Evolutionary conservation across 2,797 vertebrate genomes (phyloP).

Genomic region (Sebastolobus alascanus): DNA sequence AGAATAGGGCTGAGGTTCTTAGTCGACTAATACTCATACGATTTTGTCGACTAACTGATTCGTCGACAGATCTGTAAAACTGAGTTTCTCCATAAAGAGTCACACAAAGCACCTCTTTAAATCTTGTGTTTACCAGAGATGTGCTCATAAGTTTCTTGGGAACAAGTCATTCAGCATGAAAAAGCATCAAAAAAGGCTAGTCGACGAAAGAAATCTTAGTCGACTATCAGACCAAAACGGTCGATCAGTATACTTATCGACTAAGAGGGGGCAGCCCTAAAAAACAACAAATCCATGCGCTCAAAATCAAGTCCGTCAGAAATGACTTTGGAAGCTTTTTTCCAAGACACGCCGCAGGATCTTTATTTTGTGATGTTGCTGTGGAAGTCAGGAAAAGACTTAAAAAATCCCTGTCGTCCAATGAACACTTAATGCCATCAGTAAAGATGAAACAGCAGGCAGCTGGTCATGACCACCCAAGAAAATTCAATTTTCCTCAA

Average conservation of each 20-base stretch:
- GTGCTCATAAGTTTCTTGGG: no score
- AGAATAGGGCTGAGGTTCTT: background rate
- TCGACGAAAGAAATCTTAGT: no score
- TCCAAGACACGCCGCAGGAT: background rate
- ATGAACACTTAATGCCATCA: constrained; percentile 50
- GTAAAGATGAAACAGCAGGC: constrained; percentile 62
- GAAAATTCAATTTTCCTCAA: constrained; percentile 76
- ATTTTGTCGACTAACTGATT: no score
- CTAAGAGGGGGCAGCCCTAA: background rate
- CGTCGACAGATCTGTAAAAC: no score
- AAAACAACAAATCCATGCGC: background rate
- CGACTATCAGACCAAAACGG: no score
- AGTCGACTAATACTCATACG: no score
- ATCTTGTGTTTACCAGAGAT: no score
- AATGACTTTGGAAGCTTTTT: background rate
- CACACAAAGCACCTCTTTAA: no score
- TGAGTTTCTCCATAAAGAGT: no score
- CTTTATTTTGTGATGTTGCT: constrained; percentile 22
- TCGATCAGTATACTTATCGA: no score
- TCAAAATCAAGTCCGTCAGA: background rate
- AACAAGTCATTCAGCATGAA: no score
- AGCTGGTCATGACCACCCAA: constrained; percentile 72
- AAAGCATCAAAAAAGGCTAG: no score
- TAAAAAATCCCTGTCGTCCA: constrained; percentile 27
- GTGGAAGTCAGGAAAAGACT: constrained; percentile 18